Percentiles rank a stretch among this genome's conserved stretches.
Conservation (phyloP, 2,797 vertebrate genomes). For the Lacerta agilis region DNA sequence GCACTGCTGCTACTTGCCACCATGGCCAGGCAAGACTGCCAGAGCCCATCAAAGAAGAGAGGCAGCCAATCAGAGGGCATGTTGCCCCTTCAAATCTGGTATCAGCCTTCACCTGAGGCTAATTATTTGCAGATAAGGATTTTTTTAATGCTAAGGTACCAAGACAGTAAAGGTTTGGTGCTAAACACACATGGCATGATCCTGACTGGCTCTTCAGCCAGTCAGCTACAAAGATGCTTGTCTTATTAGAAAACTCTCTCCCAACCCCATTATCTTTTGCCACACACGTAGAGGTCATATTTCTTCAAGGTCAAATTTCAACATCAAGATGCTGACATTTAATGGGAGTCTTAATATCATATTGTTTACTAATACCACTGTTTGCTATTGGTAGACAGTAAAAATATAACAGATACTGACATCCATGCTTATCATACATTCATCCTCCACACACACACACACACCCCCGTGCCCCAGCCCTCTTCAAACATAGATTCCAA, state of each 20-base stretch:
- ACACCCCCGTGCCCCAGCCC: neutral
- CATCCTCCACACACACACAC: too few relatives aligned
- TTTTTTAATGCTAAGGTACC: constrained; percentile 16
- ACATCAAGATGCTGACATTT: neutral
- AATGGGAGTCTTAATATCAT: neutral
- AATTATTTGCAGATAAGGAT: constrained; percentile 3
- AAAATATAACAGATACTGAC: neutral
- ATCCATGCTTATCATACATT: neutral
- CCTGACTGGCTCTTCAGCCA: neutral
- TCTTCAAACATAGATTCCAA: constrained; percentile 46
- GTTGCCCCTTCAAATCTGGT: neutral
- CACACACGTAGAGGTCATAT: neutral
- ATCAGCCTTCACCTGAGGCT: neutral
- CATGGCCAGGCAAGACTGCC: neutral
- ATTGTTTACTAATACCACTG: neutral
- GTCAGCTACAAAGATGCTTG: neutral
- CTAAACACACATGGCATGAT: constrained; percentile 1
- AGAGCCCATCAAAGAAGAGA: neutral
- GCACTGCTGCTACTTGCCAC: neutral
- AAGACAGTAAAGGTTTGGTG: neutral
- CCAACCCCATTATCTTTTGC: neutral
- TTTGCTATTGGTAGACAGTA: neutral
- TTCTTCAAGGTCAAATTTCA: neutral
- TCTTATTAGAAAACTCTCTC: neutral
- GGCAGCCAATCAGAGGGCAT: too few relatives aligned